Evolutionary conservation across 64 coral and sea anemone genomes (phyloP), one percentile per base, ranked within the genome.

Genomic region (Hydrozoanthus tunicans): DNA sequence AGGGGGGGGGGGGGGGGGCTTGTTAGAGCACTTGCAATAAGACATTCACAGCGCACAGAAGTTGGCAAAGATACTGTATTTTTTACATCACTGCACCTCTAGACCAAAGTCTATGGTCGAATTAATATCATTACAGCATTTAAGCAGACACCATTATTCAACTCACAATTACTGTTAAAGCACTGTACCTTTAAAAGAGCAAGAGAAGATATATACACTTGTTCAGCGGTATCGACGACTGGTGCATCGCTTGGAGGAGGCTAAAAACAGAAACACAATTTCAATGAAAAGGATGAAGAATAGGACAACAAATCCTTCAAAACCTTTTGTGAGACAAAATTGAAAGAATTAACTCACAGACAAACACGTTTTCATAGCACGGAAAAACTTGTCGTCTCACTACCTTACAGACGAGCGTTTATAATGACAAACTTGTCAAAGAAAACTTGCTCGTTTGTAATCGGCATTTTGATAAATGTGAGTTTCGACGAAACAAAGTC

Each of bases 121-220:
- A 43, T 43, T 43, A 43, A 43, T 43, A 43, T 43, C 32, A 43
- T 43, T 43, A 43, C 32, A 43, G 32, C 32, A 43, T 43, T 43
- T 43, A 43, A 43, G 32, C 32, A 43, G 32, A 43, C 32, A 43
- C 32, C 32, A 43, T 43, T 43, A 43, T 43, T 43, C 32, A 43
- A 43, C 32, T 43, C 32, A 43, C 32, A 2, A 43, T 43, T 43
- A 43, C 32, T 82, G 61, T 15, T 64, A 82, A 43, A 65, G 13
- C 12, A 32, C 4, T 66, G 60, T 81, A 99, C 97, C 97, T 99
- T 99, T 20, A 99, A 76, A 25, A 99, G 78, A 59, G 97, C 97
- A 15, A 99, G 76, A 73, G 97, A 99, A 12, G 97, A 99, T 73
- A 99, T 99, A 56, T 99, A 99, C 56, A 99, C 97, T 95, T 99